Evolutionary conservation across 2,113 vertebrate genomes (phyloP), one percentile per base, ranked within the genome.

Genomic region (Dasyurus viverrinus): DNA sequence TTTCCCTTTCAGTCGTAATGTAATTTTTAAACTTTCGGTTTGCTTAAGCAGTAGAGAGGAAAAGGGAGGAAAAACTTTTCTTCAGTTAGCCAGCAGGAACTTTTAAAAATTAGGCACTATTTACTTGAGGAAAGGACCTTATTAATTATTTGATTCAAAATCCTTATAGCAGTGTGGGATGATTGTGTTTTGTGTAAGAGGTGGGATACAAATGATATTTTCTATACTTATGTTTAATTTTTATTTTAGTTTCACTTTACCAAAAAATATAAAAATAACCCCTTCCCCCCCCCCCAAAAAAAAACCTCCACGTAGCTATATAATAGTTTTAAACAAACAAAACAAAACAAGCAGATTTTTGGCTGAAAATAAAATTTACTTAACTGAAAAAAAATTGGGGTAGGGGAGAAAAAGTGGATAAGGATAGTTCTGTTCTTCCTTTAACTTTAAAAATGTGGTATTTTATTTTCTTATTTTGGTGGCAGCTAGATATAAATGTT

Each of bases 401-500:
- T 42, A 42, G n/a, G 19, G 16, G 68, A 84, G 36, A 76, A 16
- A 42, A 16, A 22, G 36, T 19, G 19, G 16, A 8, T 42, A 84
- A 84, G 22, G 36, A 84, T 3, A 0, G 54, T 89, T 94, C 48
- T 84, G 0, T 2, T 48, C 94, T 23, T 94, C 94, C 54, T 53
- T 12, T 92, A 27, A 4, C 90, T 14, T 90, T 92, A 27, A 94
- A 96, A 94, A 92, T 36, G 60, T 0, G 0, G 10, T 89, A 48
- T 47, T 2, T 25, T 11, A 84, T 95, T 94, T 42, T 46, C 3
- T 27, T 16, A 90, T 94, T 93, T 36, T 90, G 14, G 19, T 92
- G 19, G 93, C 92, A 93, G 46, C 50, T 96, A 95, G 90, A 84
- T n/a, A 84, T n/a, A 42, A 84, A 42, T 76, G 68, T 14, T 7